phyloP scores from a whole-genome alignment of 2,797 vertebrate species.

The Meda fulgida region DNA sequence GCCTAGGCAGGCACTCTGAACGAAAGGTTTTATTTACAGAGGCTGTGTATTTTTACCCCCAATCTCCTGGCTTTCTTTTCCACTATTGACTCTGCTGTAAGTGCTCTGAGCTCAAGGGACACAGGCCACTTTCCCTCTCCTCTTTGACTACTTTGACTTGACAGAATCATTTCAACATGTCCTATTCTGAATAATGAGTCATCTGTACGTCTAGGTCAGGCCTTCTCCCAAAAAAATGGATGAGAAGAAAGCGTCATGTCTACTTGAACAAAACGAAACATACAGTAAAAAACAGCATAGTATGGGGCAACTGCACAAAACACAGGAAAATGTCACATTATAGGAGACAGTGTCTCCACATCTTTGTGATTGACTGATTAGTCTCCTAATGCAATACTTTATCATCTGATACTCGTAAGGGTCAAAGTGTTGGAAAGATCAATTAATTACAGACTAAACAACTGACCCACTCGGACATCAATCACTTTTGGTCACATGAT shows the following conservation, averaged over 20 bases:
- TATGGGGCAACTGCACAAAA: background rate
- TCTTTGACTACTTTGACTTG: constrained; percentile 23
- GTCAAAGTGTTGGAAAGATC: background rate
- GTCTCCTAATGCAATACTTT: background rate
- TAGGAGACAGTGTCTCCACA: background rate
- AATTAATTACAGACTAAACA: background rate
- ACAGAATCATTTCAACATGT: constrained; percentile 12
- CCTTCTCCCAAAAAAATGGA: background rate
- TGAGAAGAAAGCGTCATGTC: background rate
- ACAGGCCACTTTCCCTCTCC: constrained; percentile 16
- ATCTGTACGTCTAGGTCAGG: constrained; percentile 21
- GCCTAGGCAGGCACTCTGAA: constrained; percentile 59
- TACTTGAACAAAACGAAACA: background rate
- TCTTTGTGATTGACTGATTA: background rate
- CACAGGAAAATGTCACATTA: background rate
- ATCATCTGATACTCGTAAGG: background rate
- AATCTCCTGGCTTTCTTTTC: constrained; percentile 39
- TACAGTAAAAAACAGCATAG: background rate
- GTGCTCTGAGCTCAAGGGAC: constrained; percentile 21
- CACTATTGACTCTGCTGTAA: constrained; percentile 23
- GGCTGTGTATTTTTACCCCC: constrained; percentile 53
- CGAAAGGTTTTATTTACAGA: constrained; percentile 59
- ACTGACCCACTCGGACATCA: background rate
- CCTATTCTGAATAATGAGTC: constrained; percentile 45
- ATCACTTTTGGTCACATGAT: background rate